Evolutionary conservation across 2,113 vertebrate genomes (phyloP).

Genomic region (Solenodon paradoxus): DNA sequence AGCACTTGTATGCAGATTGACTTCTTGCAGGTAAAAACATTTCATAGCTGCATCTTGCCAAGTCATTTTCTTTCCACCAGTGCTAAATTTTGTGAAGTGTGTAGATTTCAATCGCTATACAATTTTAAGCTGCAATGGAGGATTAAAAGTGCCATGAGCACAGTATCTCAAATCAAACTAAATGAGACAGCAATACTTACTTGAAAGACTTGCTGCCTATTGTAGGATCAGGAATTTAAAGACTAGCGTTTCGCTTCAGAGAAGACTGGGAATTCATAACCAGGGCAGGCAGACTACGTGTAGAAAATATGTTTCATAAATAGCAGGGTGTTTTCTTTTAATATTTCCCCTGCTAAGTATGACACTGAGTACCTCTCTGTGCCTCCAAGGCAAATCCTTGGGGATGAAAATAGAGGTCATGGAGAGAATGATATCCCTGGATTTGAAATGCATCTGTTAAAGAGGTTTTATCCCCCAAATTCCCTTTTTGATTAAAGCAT

Average conservation of each 20-base stretch:
- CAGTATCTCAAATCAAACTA: not conserved
- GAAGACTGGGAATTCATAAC: not conserved
- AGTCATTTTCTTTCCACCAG: conserved; percentile 19
- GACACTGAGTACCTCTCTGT: not conserved
- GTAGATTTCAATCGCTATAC: not conserved
- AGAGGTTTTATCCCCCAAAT: not conserved
- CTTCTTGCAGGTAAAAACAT: conserved; percentile 79
- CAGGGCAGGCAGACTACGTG: not conserved
- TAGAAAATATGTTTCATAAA: not conserved
- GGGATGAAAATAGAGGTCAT: not conserved
- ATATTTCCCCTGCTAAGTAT: not conserved
- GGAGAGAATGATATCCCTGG: not conserved
- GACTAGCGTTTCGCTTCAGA: not conserved
- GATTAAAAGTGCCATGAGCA: not conserved
- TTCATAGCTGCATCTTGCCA: not conserved
- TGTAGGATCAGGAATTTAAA: not conserved
- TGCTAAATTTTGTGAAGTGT: not conserved
- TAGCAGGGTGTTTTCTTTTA: not conserved
- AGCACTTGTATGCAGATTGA: conserved; percentile 32
- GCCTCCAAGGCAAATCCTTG: not conserved
- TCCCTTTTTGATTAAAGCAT: not conserved
- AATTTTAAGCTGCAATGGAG: not conserved
- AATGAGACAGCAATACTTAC: not conserved
- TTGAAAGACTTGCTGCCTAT: not conserved
- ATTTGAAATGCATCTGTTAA: not conserved